phyloP scores from a whole-genome alignment of 64 coral and sea anemone species.

The Anthopleura sola region DNA sequence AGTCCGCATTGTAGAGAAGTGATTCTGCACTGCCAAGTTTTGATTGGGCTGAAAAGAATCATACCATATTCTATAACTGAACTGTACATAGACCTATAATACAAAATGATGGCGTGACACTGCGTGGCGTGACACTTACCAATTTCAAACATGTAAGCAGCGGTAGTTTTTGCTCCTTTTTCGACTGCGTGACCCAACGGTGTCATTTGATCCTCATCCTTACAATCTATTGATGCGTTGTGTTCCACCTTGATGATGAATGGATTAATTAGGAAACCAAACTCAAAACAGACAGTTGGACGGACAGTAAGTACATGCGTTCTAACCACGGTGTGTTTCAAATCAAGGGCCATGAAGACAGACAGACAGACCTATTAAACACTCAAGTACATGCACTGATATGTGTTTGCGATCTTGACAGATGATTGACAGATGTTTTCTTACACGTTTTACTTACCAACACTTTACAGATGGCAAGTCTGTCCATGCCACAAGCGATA shows the following conservation, averaged over 20 bases:
- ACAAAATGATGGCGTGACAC: neutral
- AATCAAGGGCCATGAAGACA: no score
- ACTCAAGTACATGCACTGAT: no score
- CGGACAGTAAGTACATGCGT: neutral
- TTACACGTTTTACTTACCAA: constrained; percentile 20
- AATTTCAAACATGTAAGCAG: constrained; percentile 29
- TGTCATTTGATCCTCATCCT: constrained; percentile 56
- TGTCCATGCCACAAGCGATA: constrained; percentile 49
- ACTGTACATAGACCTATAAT: no score
- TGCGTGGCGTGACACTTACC: constrained; percentile 1
- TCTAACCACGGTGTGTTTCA: no score
- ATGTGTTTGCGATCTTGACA: no score
- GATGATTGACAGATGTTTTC: no score
- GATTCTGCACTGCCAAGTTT: constrained; percentile 35
- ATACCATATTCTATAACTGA: neutral
- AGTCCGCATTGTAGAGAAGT: constrained; percentile 43
- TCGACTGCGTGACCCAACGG: constrained; percentile 46
- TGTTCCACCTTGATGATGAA: constrained; percentile 30
- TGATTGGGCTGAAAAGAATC: neutral
- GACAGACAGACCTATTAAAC: no score
- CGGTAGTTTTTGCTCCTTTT: constrained; percentile 42
- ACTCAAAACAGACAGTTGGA: neutral
- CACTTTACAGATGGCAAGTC: constrained; percentile 21
- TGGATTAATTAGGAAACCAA: neutral
- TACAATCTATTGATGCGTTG: neutral